Evolutionary conservation across 2,797 vertebrate genomes (phyloP).

Genomic region (Melanotaenia pygmaea): DNA sequence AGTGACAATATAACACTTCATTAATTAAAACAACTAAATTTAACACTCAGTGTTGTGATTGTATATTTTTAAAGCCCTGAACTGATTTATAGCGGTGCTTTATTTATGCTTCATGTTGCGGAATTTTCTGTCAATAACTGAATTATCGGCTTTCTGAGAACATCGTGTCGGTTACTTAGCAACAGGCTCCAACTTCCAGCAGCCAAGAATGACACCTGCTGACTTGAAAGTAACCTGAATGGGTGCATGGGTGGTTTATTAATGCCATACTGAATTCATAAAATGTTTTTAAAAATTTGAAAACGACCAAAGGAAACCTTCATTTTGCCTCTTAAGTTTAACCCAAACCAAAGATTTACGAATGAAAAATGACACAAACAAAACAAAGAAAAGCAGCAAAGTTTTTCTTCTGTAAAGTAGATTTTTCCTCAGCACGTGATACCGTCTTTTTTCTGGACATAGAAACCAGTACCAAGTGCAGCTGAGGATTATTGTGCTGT

Average conservation of each 20-base stretch:
- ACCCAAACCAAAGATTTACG: no score
- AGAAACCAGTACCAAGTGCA: not conserved
- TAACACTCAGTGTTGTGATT: slow-evolving; percentile 55
- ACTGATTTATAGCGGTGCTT: not conserved
- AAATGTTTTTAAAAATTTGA: not conserved
- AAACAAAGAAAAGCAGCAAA: no score
- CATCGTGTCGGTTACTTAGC: not conserved
- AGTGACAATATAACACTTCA: slow-evolving; percentile 70
- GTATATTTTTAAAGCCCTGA: slow-evolving; percentile 34
- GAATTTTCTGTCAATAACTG: no score
- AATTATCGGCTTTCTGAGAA: not conserved
- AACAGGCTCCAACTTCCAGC: not conserved
- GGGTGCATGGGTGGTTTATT: not conserved
- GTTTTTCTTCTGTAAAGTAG: not conserved
- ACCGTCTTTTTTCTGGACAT: not conserved
- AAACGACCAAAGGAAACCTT: not conserved
- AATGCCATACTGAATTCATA: not conserved
- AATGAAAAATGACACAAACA: no score
- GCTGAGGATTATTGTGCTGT: not conserved
- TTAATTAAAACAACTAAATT: slow-evolving; percentile 74
- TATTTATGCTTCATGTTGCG: not conserved
- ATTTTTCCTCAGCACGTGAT: not conserved
- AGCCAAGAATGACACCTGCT: no score
- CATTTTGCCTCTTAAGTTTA: no score
- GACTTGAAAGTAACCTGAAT: no score